Conservation (phyloP, 2,113 vertebrate species). For the Polypterus bichir region DNA sequence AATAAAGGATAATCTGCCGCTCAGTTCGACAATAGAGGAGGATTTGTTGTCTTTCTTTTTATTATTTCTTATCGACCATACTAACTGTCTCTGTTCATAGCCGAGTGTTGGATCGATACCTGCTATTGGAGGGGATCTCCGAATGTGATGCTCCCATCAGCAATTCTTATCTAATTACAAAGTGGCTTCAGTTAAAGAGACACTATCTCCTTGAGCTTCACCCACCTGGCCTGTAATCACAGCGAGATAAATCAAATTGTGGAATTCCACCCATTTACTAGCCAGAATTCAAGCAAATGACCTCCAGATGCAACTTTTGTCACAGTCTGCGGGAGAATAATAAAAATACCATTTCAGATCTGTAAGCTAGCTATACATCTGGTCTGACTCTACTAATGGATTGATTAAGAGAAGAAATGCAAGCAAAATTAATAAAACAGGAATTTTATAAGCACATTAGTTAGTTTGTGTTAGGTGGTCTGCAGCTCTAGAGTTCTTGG, state of each 20-base stretch:
- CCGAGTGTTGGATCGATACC: constrained; percentile 48
- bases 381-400: too few species aligned
- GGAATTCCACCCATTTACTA: not conserved
- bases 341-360: too few species aligned
- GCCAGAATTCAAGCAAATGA: not conserved
- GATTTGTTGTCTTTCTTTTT: constrained; percentile 28
- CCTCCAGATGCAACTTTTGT: too few species aligned
- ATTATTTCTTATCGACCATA: constrained; percentile 44
- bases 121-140: constrained; percentile 42
- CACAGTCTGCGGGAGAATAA: too few species aligned
- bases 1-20: constrained; percentile 40
- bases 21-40: constrained; percentile 42
- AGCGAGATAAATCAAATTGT: constrained; percentile 3
- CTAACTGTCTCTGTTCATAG: constrained; percentile 43
- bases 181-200: constrained; percentile 27
- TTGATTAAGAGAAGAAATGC: too few species aligned
- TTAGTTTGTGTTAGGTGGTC: too few species aligned
- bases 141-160: constrained; percentile 43
- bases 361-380: too few species aligned
- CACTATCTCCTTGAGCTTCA: constrained; percentile 27
- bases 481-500: too few species aligned
- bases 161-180: constrained; percentile 54
- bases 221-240: constrained; percentile 16
- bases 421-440: too few species aligned
- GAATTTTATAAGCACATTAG: too few species aligned